Evolutionary conservation across 2,888 invertebrate species (phyloP).

Genomic region (Lasioglossum marginatum): DNA sequence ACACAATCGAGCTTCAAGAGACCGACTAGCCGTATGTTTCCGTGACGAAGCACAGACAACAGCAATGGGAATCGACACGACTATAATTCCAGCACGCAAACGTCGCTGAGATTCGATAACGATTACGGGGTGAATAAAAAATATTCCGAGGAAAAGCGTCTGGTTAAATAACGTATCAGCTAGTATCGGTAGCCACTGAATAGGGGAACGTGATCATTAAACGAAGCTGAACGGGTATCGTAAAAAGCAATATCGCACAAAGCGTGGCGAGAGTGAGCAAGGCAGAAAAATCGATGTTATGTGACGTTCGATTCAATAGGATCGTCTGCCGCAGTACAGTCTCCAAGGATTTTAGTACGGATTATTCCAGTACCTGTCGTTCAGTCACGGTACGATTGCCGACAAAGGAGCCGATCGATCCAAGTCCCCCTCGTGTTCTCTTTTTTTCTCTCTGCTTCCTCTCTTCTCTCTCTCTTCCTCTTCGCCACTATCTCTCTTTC

Average conservation of each 20-base stretch:
- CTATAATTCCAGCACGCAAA: neutral
- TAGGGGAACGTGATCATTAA: slow-evolving; percentile 47
- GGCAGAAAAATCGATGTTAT: slow-evolving; percentile 67
- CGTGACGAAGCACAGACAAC: neutral
- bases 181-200: slow-evolving; percentile 33
- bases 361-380: slow-evolving; percentile 66
- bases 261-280: slow-evolving; percentile 37
- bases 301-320: slow-evolving; percentile 66
- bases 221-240: slow-evolving; percentile 29
- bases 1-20: neutral
- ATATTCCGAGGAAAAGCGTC: neutral
- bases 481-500: neutral
- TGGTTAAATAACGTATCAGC: slow-evolving; percentile 8
- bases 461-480: neutral
- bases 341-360: slow-evolving; percentile 70
- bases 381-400: slow-evolving; percentile 59
- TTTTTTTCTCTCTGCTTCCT: neutral
- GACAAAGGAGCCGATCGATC: slow-evolving; percentile 67
- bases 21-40: neutral
- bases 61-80: neutral
- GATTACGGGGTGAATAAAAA: neutral
- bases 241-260: slow-evolving; percentile 52
- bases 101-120: neutral
- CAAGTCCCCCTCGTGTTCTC: slow-evolving; percentile 57
- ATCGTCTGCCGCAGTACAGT: slow-evolving; percentile 56